Percentiles rank a stretch among this genome's conserved stretches.
phyloP scores from a whole-genome alignment of 2,113 vertebrate genomes.

The Heptranchias perlo region DNA sequence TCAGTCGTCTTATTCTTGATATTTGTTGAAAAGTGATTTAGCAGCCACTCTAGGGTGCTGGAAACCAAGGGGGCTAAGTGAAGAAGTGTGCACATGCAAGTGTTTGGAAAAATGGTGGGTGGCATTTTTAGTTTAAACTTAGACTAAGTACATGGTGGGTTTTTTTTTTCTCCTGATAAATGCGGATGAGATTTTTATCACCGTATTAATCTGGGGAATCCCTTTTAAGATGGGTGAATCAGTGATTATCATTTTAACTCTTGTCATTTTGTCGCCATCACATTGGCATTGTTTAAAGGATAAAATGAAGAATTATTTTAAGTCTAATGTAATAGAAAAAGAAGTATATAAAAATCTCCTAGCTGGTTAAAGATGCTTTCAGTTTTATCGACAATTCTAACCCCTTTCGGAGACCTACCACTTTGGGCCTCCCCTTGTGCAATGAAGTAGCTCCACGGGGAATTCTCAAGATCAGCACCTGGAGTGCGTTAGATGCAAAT shows the following conservation, averaged over 20 bases:
- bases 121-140: neutral
- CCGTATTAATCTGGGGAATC: neutral
- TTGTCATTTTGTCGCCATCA: neutral
- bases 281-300: neutral
- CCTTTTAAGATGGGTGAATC: neutral
- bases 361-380: neutral
- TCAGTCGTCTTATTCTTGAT: neutral
- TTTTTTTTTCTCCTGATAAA: neutral
- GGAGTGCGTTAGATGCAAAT: neutral
- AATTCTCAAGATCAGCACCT: neutral
- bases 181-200: neutral
- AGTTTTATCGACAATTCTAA: neutral
- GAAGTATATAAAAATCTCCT: neutral
- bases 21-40: neutral
- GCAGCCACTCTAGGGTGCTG: neutral
- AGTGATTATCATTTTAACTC: neutral
- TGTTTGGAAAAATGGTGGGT: neutral
- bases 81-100: neutral
- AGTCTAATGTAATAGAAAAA: neutral
- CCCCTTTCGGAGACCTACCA: neutral
- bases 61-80: neutral
- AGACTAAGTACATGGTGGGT: neutral
- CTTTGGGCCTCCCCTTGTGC: neutral
- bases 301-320: too few relatives aligned
- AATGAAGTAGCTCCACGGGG: neutral